These are phyloP conservation scores for Plagodis dolabraria DNA, from an alignment of 2,888 invertebrate species.

Conservation along the genomic window DNA sequence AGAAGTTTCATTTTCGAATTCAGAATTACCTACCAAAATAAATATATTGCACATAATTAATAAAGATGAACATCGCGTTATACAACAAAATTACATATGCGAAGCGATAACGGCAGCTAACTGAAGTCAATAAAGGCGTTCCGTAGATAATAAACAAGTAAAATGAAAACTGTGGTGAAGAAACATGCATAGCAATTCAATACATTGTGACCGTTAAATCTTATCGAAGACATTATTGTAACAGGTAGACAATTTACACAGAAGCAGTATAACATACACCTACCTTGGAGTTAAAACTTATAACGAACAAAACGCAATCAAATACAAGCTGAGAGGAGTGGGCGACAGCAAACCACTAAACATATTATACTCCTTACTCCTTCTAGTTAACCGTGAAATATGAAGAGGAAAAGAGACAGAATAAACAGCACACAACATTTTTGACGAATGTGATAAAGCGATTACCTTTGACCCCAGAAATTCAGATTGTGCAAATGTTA, in stretches of 20 bases:
- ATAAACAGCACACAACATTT: constrained; percentile 37
- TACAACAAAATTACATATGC: background rate
- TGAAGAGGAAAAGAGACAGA: constrained; percentile 50
- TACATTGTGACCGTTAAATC: too few relatives aligned
- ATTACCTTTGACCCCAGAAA: constrained; percentile 66
- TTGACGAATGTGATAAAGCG: constrained; percentile 62
- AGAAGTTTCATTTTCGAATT: too few relatives aligned
- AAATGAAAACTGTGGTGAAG: background rate
- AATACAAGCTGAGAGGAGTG: constrained; percentile 64
- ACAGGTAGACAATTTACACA: background rate
- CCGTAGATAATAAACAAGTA: constrained; percentile 11
- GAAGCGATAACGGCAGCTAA: constrained; percentile 4
- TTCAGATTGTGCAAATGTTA: constrained; percentile 32
- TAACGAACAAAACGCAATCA: constrained; percentile 39
- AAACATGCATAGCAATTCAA: too few relatives aligned
- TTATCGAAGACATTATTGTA: too few relatives aligned
- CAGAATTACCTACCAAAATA: too few relatives aligned
- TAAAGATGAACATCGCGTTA: background rate
- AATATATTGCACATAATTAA: too few relatives aligned
- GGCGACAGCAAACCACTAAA: constrained; percentile 60
- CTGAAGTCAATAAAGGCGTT: constrained; percentile 8
- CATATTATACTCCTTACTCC: constrained; percentile 55
- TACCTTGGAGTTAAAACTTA: background rate
- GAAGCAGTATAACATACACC: background rate
- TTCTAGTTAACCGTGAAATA: constrained; percentile 37